Conservation (phyloP, 2,888 invertebrate genomes). For the Biston betularia region DNA sequence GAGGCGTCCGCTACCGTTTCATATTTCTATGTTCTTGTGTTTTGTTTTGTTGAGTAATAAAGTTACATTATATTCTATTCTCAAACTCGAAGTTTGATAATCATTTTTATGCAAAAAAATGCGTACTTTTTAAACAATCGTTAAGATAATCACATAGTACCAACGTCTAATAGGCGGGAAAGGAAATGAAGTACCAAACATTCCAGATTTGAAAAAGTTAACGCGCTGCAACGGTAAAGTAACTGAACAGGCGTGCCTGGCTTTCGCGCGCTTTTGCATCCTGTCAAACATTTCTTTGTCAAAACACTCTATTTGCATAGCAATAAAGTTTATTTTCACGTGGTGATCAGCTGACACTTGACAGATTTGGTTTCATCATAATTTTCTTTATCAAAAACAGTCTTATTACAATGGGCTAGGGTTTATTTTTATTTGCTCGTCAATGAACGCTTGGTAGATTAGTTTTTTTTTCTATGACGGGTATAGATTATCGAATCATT, state of each 20-base stretch:
- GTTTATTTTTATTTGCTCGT: conserved; percentile 6
- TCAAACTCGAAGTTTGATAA: too few relatives aligned
- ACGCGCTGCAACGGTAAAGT: conserved; percentile 66
- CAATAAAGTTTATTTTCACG: conserved; percentile 12
- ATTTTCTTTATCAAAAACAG: conserved; percentile 13
- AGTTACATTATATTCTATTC: too few relatives aligned
- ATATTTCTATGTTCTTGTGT: too few relatives aligned
- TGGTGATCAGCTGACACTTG: conserved; percentile 35
- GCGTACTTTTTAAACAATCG: neutral
- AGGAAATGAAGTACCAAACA: conserved; percentile 35
- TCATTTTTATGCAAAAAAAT: too few relatives aligned
- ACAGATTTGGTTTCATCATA: conserved; percentile 29
- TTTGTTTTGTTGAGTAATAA: too few relatives aligned
- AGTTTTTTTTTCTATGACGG: conserved; percentile 42
- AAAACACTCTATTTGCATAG: conserved; percentile 19
- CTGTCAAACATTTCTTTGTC: conserved; percentile 28
- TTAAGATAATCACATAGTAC: neutral
- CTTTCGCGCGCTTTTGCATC: conserved; percentile 69
- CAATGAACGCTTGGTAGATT: conserved; percentile 45
- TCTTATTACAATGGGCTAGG: conserved; percentile 8
- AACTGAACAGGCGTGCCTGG: conserved; percentile 53
- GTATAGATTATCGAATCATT: conserved; percentile 24
- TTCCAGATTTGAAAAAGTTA: conserved; percentile 53
- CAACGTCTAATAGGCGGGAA: conserved; percentile 33
- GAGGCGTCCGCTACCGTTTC: too few relatives aligned